A percentile compares a stretch with the other conserved stretches of the same genome.
Conservation (phyloP, 2,797 vertebrate genomes). For the Nasua narica region DNA sequence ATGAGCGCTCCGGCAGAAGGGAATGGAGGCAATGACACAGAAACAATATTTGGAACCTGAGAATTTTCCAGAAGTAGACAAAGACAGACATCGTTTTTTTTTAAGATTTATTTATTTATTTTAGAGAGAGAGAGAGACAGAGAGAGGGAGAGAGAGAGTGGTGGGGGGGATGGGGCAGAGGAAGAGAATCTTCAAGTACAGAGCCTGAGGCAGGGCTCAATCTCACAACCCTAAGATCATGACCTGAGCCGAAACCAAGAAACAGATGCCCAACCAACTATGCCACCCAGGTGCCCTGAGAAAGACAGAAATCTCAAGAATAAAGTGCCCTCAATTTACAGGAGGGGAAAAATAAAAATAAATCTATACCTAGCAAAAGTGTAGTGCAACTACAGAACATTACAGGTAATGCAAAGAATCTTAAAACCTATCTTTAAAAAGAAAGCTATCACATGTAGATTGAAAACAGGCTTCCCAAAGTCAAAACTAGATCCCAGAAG, state of each 20-base stretch:
- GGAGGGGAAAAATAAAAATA: not conserved
- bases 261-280: not conserved
- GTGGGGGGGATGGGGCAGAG: not conserved
- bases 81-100: not conserved
- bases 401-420: not conserved
- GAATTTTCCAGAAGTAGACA: not conserved
- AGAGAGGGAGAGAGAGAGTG: no score
- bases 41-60: not conserved
- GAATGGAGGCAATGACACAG: no score
- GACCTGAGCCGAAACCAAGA: not conserved
- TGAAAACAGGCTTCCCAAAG: not conserved
- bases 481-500: not conserved
- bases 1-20: not conserved
- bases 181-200: not conserved
- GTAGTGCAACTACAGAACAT: not conserved
- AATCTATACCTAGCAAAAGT: not conserved
- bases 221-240: not conserved
- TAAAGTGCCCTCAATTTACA: not conserved
- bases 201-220: not conserved
- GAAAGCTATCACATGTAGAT: not conserved
- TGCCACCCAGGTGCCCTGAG: not conserved
- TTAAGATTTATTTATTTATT: not conserved
- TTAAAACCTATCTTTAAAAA: not conserved
- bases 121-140: not conserved
- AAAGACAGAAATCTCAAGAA: not conserved